These are phyloP conservation scores for Brachyopa scutellaris DNA, from an alignment of 2,888 invertebrate genomes.

Conservation along the genomic window DNA sequence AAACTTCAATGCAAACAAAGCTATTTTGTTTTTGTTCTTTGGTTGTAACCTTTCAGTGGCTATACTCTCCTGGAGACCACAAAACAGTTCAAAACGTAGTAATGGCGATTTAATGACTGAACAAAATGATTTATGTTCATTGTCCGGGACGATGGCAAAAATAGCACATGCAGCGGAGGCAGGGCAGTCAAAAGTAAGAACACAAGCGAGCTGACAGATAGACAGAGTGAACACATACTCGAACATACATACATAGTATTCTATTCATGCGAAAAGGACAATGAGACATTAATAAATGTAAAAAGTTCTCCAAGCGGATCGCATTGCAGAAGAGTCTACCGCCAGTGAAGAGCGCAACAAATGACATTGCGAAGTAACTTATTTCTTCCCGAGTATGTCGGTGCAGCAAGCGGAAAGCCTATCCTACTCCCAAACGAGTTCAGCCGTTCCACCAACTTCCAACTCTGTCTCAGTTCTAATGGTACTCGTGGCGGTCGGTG, in stretches of 20 bases:
- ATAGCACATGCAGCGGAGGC: conserved; percentile 38
- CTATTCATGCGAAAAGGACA: conserved; percentile 42
- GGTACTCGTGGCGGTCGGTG: neutral
- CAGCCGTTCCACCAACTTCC: too few species aligned
- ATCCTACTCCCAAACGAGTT: conserved; percentile 30
- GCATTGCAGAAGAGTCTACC: neutral
- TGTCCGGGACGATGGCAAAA: conserved; percentile 51
- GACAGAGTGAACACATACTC: neutral
- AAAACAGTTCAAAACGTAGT: conserved; percentile 59
- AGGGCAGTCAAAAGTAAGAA: conserved; percentile 39
- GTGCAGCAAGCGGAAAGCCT: neutral
- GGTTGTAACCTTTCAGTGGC: too few species aligned
- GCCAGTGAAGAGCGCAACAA: conserved; percentile 28
- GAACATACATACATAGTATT: conserved; percentile 11
- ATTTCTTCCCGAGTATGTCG: conserved; percentile 12
- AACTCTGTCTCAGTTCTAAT: conserved; percentile 25
- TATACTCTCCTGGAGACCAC: conserved; percentile 44
- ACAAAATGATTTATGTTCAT: conserved; percentile 71
- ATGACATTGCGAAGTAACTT: conserved; percentile 19
- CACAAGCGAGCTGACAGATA: conserved; percentile 35
- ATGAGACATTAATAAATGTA: conserved; percentile 44
- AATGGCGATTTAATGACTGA: conserved; percentile 73
- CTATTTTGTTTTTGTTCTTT: conserved; percentile 13
- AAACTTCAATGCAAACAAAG: conserved; percentile 38
- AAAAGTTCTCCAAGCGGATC: conserved; percentile 29